Base-by-base conservation (phyloP, 2,888 invertebrate genomes). In the Tuta absoluta region DNA sequence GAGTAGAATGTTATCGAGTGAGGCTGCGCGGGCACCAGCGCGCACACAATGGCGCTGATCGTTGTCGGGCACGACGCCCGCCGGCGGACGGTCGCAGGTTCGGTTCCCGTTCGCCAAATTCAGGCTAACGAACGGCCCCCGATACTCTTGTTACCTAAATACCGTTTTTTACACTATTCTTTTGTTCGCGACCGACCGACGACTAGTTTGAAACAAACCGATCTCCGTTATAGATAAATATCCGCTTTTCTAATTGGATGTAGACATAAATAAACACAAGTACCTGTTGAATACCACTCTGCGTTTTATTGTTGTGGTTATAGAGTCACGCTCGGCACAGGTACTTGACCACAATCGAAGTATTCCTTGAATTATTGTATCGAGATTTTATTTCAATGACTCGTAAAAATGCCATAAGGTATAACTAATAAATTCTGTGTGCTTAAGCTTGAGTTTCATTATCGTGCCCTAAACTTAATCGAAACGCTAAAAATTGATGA, bases 1-100 rank as follows among this genome's bases (percentile, higher is more conserved):
- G 80, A 81, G 78, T 73, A 82, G 80, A 84, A 83, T 82, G 80
- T 85, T 86, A 87, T 88, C 89, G 78, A 76, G 69, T 17, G 1
- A 17, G n/a, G n/a, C n/a, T 45, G 45, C 45, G 45, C 45, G 70
- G 75, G 71, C 75, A 77, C 74, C 74, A 77, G 79, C 33, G 81
- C 80, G 83, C 79, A 84, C 81, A 90, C 89, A 89, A 89, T 89
- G 86, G 86, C 71, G 73, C 74, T 87, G 89, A 89, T 89, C 85
- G 76, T 89, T 89, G 87, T 89, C 88, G 72, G 76, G 79, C 85
- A 85, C 86, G 85, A 81, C 78, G 78, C 79, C 82, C 79, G 72
- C 75, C 68, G 82, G 81, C 79, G 56, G 56, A 24, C 53, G 53
- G 53, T 53, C 56, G 71, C 71, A 70, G 78, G 84, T 87, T 86